Conservation (phyloP, 2,113 vertebrate species). For the Bungarus multicinctus region DNA sequence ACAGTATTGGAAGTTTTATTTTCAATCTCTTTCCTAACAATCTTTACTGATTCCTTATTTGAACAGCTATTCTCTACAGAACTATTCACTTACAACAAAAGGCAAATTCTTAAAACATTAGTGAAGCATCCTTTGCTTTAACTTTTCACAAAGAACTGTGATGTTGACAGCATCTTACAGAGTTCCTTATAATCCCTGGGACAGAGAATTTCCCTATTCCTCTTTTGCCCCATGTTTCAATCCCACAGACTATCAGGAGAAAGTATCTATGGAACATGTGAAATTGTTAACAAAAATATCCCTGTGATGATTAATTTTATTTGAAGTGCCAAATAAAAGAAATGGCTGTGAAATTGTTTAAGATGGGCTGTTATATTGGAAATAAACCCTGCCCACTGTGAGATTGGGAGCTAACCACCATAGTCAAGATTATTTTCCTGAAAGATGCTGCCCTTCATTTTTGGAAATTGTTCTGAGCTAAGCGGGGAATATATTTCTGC, state of each 20-base stretch:
- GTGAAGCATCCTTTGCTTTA: not conserved
- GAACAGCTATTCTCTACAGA: not conserved
- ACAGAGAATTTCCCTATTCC: not conserved
- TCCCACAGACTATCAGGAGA: not conserved
- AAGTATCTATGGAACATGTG: not conserved
- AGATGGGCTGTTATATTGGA: not conserved
- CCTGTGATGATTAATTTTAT: not conserved
- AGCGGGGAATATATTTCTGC: not conserved
- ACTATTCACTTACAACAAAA: not conserved
- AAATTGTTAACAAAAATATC: not conserved
- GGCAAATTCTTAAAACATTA: not conserved
- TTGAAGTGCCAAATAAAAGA: not conserved
- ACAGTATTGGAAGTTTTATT: not conserved
- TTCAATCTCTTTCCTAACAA: not conserved
- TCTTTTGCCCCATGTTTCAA: not conserved
- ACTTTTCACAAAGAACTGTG: not conserved
- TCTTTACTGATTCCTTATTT: not conserved
- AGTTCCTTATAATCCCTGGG: not conserved
- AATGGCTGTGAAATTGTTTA: not conserved
- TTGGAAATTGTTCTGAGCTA: not conserved
- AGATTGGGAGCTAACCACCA: not conserved
- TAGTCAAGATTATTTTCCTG: not conserved
- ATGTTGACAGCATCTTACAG: not conserved
- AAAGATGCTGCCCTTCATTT: not conserved
- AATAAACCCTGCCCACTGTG: not conserved